Conservation (phyloP, 1,140 invertebrate genomes). For the Monochamus saltuarius region DNA sequence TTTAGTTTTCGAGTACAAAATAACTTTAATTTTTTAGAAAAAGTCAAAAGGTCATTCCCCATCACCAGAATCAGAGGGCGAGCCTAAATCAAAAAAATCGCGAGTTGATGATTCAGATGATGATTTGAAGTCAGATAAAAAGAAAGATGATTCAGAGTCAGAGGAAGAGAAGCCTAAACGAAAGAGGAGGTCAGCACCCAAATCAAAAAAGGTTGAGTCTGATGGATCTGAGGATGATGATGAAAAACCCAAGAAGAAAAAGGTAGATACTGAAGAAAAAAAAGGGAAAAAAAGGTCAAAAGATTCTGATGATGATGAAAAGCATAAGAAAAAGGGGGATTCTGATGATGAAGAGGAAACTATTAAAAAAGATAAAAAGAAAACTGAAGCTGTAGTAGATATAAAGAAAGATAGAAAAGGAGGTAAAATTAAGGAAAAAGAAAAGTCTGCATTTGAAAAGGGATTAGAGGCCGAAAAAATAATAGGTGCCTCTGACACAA, state of each 20-base stretch:
- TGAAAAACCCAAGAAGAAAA: slow-evolving; percentile 30
- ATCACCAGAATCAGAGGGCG: slow-evolving; percentile 35
- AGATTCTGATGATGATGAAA: slow-evolving; percentile 9
- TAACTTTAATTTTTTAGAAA: slow-evolving; percentile 33
- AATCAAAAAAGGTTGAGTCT: slow-evolving; percentile 23
- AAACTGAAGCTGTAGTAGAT: slow-evolving; percentile 26
- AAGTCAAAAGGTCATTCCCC: slow-evolving; percentile 24
- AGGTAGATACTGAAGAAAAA: slow-evolving; percentile 14
- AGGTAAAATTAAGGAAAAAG: slow-evolving; percentile 35
- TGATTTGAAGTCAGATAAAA: slow-evolving; percentile 35
- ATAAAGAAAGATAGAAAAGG: slow-evolving; percentile 23
- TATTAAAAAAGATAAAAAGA: slow-evolving; percentile 31
- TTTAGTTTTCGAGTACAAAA: too few relatives aligned
- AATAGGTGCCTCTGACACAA: slow-evolving; percentile 93
- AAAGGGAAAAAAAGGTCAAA: slow-evolving; percentile 18
- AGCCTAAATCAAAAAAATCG: slow-evolving; percentile 33
- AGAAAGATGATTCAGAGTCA: slow-evolving; percentile 36
- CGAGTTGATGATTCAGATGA: slow-evolving; percentile 31
- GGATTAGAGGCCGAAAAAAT: slow-evolving; percentile 91
- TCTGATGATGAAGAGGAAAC: slow-evolving; percentile 30
- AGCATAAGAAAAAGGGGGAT: slow-evolving; percentile 22
- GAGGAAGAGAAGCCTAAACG: slow-evolving; percentile 34
- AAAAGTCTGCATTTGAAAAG: slow-evolving; percentile 80
- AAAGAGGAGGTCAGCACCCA: slow-evolving; percentile 12
- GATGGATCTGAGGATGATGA: slow-evolving; percentile 34